phyloP scores from a whole-genome alignment of 2,113 vertebrate species.

The Gavia stellata region DNA sequence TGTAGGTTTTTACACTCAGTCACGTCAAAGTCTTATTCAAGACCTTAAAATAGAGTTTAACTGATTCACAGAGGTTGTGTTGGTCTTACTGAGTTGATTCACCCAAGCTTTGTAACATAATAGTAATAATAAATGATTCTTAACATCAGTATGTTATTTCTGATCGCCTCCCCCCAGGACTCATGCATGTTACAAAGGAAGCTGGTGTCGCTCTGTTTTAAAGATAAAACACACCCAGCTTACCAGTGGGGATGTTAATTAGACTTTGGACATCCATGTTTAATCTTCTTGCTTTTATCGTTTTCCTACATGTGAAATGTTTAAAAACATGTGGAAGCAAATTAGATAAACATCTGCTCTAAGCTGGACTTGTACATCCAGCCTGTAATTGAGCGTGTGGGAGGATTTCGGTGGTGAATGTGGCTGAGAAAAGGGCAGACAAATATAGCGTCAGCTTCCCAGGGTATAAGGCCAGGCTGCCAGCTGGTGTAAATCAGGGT shows the following conservation, averaged over 20 bases:
- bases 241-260: neutral
- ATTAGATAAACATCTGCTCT: conserved; percentile 49
- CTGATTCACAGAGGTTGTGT: neutral
- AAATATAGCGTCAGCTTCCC: neutral
- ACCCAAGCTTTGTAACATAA: neutral
- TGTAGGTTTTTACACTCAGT: neutral
- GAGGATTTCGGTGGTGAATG: neutral
- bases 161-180: neutral
- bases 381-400: neutral
- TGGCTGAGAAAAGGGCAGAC: neutral
- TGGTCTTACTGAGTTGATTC: neutral
- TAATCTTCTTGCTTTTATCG: conserved; percentile 2
- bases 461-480: neutral
- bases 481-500: neutral
- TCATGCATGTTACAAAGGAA: neutral
- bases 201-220: neutral
- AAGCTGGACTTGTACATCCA: neutral
- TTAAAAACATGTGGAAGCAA: neutral
- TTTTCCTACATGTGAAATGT: conserved; percentile 22
- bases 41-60: neutral
- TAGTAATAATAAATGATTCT: neutral
- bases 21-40: neutral
- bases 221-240: conserved; percentile 19
- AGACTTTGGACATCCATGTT: neutral
- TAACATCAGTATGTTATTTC: neutral